A percentile compares a stretch with the other conserved stretches of the same genome.
These are phyloP conservation scores for Hippoglossus hippoglossus DNA, from an alignment of 2,797 vertebrate species.

Conservation along the genomic window DNA sequence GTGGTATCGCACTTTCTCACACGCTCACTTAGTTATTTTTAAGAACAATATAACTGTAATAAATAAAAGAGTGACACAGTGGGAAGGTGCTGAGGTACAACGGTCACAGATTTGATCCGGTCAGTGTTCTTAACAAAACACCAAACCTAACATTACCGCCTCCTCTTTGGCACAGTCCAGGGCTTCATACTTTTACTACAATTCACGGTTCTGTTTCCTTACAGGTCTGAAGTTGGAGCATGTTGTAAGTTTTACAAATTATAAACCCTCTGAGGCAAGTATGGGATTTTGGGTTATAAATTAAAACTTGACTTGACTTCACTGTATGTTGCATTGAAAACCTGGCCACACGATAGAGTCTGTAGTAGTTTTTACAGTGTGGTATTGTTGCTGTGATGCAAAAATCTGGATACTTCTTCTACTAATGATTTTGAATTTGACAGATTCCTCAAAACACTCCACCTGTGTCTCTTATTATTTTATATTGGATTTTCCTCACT, in stretches of 20 bases:
- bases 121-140: background rate
- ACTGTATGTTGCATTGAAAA: too few species aligned
- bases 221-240: too few species aligned
- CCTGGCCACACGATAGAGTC: too few species aligned
- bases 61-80: conserved; percentile 1
- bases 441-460: too few species aligned
- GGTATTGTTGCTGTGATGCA: too few species aligned
- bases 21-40: background rate
- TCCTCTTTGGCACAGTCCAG: background rate
- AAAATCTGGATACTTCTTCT: too few species aligned
- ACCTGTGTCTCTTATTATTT: too few species aligned
- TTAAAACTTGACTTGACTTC: background rate
- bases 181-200: background rate
- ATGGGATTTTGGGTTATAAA: background rate
- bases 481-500: too few species aligned
- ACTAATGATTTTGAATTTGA: too few species aligned
- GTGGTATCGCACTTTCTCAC: conserved; percentile 7
- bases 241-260: background rate
- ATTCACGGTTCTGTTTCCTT: too few species aligned
- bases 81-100: background rate
- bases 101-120: conserved; percentile 1
- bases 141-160: background rate
- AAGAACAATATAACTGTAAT: conserved; percentile 1
- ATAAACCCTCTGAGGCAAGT: background rate
- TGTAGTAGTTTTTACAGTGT: too few species aligned